Evolutionary conservation across 2,113 vertebrate genomes (phyloP).

Genomic region (Coptodon rendalli): DNA sequence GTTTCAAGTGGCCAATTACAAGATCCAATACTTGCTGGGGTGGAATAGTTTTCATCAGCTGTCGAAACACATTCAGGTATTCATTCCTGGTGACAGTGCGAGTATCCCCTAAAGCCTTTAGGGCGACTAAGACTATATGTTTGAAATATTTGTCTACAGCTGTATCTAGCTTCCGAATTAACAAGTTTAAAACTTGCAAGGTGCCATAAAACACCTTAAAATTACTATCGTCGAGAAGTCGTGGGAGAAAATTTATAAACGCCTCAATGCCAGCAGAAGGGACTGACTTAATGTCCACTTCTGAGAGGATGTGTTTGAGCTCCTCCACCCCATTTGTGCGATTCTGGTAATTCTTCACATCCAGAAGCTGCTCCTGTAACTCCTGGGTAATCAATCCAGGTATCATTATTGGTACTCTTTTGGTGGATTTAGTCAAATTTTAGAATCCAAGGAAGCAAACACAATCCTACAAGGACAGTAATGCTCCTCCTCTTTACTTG

Average conservation of each 20-base stretch:
- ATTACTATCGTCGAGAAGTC: slow-evolving; percentile 80
- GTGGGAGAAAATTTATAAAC: slow-evolving; percentile 76
- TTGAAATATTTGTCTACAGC: slow-evolving; percentile 69
- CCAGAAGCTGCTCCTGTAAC: slow-evolving; percentile 80
- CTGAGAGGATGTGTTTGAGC: slow-evolving; percentile 73
- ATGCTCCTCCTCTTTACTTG: slow-evolving; percentile 27
- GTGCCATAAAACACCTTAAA: slow-evolving; percentile 82
- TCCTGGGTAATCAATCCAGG: slow-evolving; percentile 82
- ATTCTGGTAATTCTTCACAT: slow-evolving; percentile 80
- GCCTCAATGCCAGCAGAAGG: slow-evolving; percentile 68
- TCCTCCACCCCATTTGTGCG: slow-evolving; percentile 82
- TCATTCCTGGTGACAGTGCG: slow-evolving; percentile 76
- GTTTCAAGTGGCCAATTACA: slow-evolving; percentile 74
- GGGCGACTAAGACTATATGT: slow-evolving; percentile 70
- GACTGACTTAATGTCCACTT: slow-evolving; percentile 62
- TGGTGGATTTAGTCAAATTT: slow-evolving; percentile 33
- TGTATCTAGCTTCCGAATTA: slow-evolving; percentile 75
- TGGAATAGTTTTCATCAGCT: slow-evolving; percentile 74
- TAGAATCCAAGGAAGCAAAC: slow-evolving; percentile 18
- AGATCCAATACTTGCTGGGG: slow-evolving; percentile 78
- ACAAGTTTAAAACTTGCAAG: slow-evolving; percentile 77
- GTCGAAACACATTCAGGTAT: slow-evolving; percentile 74
- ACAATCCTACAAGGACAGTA: slow-evolving; percentile 28
- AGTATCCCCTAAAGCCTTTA: slow-evolving; percentile 79
- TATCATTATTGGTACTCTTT: slow-evolving; percentile 66